Evolutionary conservation across 2,888 invertebrate species (phyloP), one percentile per base, ranked within the genome.

Genomic region (Drosophila antonietae): DNA sequence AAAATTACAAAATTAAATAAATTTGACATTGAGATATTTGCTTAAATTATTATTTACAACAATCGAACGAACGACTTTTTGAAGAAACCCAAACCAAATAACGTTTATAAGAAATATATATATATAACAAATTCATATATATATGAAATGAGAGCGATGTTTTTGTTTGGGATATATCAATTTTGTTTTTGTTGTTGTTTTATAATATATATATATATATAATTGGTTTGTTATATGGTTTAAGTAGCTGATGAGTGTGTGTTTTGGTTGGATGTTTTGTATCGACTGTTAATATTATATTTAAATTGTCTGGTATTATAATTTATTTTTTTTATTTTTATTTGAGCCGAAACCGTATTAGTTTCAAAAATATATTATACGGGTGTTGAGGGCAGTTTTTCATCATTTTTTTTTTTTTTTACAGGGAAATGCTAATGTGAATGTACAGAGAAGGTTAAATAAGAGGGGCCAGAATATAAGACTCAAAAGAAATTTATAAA

Each of bases 71-170:
- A 41, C 28, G 35, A 53, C 9, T 53, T 66, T 69, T 75, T 73
- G 73, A 76, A 73, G 71, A 82, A 51, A 75, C 88, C 89, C 86
- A 85, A 90, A 90, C 88, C 84, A 88, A 81, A 83, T 80, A 74
- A 81, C 67, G 68, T 66, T 59, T 68, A 66, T 57, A 55, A 46
- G 23, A 46, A 4, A 57, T 46, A 46, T 18, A 31, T 56, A 56
- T 33, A 56, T 33, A 33, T 55, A 51, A 51, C 43, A n/a, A 10
- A 49, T 49, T 28, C 9, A 18, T 18, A 49, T 53, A 53, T 39
- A 39, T 52, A 57, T 76, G 68, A 59, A 77, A 77, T 77, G 73
- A 76, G 49, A 80, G 52, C 51, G 44, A 43, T 51, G 51, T 64
- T 57, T 57, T 53, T 51, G 58, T 70, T 68, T 52, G 41, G 41